phyloP scores from a whole-genome alignment of 1,140 invertebrate species.

The Megalonaias nervosa region DNA sequence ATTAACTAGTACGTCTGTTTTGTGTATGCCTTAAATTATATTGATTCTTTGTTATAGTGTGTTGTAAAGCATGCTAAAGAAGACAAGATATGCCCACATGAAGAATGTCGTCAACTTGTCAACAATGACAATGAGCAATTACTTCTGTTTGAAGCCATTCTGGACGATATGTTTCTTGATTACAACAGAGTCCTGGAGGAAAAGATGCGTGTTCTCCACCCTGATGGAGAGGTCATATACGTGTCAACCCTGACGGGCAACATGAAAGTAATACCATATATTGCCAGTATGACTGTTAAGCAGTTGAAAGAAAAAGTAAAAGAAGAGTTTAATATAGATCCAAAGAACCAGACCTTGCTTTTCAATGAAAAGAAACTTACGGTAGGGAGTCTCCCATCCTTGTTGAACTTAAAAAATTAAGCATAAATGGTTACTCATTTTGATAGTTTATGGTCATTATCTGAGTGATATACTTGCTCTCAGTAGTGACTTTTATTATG shows the following conservation, averaged over 20 bases:
- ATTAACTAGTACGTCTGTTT: no score
- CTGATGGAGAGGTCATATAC: not conserved
- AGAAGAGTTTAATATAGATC: conserved; percentile 2
- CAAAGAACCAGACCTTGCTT: conserved; percentile 27
- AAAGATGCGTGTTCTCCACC: not conserved
- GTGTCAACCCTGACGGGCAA: conserved; percentile 31
- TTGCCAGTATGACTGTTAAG: conserved; percentile 18
- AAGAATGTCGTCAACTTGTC: conserved; percentile 14
- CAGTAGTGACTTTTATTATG: no score
- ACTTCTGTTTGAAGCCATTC: conserved; percentile 13
- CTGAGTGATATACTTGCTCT: no score
- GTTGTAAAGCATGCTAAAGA: conserved; percentile 18
- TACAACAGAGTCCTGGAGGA: conserved; percentile 12
- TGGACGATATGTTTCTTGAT: conserved; percentile 23
- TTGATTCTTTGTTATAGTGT: not conserved
- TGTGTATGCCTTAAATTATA: no score
- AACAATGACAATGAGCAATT: not conserved
- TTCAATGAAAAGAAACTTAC: conserved; percentile 24
- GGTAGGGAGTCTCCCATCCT: conserved; percentile 1
- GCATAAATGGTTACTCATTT: no score
- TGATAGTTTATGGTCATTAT: no score
- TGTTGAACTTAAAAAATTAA: no score
- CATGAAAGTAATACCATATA: conserved; percentile 3
- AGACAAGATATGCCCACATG: conserved; percentile 18
- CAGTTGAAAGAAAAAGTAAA: conserved; percentile 32